Evolutionary conservation across 2,113 vertebrate species (phyloP).

Genomic region (Psettodes erumei): DNA sequence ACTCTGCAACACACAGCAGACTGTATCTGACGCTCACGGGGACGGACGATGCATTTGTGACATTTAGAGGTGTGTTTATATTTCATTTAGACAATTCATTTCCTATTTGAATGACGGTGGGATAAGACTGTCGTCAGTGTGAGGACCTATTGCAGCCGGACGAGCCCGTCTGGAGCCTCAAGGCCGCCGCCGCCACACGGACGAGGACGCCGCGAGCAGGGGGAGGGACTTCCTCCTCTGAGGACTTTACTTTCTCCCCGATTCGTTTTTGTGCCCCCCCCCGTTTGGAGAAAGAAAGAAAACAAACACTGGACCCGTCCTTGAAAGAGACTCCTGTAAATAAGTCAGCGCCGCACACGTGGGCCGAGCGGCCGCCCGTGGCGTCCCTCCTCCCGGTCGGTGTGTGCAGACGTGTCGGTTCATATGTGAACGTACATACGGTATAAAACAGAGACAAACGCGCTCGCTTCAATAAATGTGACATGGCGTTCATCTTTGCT

Average conservation of each 20-base stretch:
- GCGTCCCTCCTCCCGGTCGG: conserved; percentile 81
- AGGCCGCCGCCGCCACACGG: conserved; percentile 85
- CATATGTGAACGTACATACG: conserved; percentile 75
- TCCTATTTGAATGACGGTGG: conserved; percentile 70
- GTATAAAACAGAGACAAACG: conserved; percentile 74
- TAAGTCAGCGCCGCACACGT: conserved; percentile 78
- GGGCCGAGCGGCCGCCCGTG: conserved; percentile 71
- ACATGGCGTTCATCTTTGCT: conserved; percentile 75
- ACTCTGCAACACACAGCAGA: no score
- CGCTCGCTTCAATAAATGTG: conserved; percentile 77
- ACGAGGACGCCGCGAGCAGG: conserved; percentile 75
- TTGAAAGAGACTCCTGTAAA: conserved; percentile 83
- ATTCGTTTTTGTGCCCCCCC: conserved; percentile 16
- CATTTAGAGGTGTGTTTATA: conserved; percentile 86
- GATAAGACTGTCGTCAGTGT: conserved; percentile 81
- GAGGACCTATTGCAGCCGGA: conserved; percentile 70
- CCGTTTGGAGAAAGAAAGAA: conserved; percentile 4
- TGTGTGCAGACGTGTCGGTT: conserved; percentile 83
- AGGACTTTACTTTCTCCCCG: conserved; percentile 45
- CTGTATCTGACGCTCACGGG: conserved; percentile 70
- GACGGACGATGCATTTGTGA: conserved; percentile 81
- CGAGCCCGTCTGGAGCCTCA: conserved; percentile 84
- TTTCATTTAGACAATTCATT: conserved; percentile 85
- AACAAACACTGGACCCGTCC: conserved; percentile 42
- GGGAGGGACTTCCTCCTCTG: conserved; percentile 6